Evolutionary conservation across 2,113 vertebrate species (phyloP), one percentile per base, ranked within the genome.

Genomic region (Cnemophilus loriae): DNA sequence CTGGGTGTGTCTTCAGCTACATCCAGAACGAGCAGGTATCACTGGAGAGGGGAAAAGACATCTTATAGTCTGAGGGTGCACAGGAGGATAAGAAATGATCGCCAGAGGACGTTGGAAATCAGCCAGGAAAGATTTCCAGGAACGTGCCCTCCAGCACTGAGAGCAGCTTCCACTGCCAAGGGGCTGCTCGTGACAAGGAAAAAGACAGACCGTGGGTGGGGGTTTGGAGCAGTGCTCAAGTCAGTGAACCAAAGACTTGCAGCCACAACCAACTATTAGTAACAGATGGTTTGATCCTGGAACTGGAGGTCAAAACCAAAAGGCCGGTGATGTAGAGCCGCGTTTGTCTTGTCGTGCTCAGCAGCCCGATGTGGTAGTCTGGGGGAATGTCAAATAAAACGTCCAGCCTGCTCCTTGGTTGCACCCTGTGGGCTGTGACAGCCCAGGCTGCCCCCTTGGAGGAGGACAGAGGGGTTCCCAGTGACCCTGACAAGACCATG

Each of bases 391-490:
- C 60, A 81, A 21, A 16, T 39, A 22, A 57, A 87, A 27, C 42
- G 27, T 44, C 22, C 28, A 57, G 16, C 20, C 47, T 74, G 17
- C 23, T 60, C 24, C 39, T 73, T 4, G 8, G 16, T 28, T 39
- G 47, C 30, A 10, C 23, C 13, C 47, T 41, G 22, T 1, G 2
- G 64, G 55, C 30, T 41, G 19, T 35, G 69, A 15, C 52, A 55
- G 2, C 13, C 60, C 3, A 0, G 5, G 3, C 2, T 57, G 22
- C 7, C 21, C 12, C 33, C 76, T 37, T 1, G 0, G 10, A 50
- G 35, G 23, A 33, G 47, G 44, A 22, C 33, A 55, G 74, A 64
- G 61, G 9, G 11, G 21, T 27, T 93, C 57, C n/a, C 1, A 1
- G 0, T 4, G 12, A 26, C 47, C 37, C 26, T 14, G 37, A 26